Base-by-base conservation (phyloP, 2,888 invertebrate species). In the Meta bourneti region DNA sequence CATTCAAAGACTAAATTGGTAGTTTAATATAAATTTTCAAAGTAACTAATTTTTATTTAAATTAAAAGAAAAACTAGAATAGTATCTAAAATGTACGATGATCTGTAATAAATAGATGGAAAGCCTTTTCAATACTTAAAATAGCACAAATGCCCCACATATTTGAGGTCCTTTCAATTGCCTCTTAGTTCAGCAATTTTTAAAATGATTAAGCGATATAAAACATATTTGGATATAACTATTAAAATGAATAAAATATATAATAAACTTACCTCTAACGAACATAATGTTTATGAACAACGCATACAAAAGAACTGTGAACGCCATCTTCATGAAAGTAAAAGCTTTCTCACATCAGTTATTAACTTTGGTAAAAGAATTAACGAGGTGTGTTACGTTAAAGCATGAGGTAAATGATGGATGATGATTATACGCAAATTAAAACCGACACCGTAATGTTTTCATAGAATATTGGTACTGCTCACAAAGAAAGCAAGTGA, bases 291-390 rank as follows among this genome's bases (percentile, higher is more conserved):
- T 34, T 19, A 19, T 61, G 0, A 80, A 19, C 8, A 80, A 9
- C 9, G 54, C 20, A 7, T 61, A 20, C 48, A n/a, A 19, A 9
- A 80, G 11, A 34, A 19, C 20, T 1, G 8, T 61, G 80, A 6
- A 80, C 80, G 80, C 80, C 80, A 80, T 80, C 9, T 80, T 61
- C 80, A 51, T n/a, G 34, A 20, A 74, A 49, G 34, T 11, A 77
- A n/a, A 51, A 77, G 19, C 34, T 51, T 1, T 34, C 20, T 4
- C 16, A 6, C 77, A 77, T 4, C 61, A 11, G 8, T 4, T 77
- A 77, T 20, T 74, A 6, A 7, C 20, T 74, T 48, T 34, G 2
- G 34, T 4, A 74, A 20, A 34, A 7, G 20, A 19, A 20, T 74
- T 74, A 74, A 74, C 20, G 20, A 8, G 48, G 34, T 1, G 4